These are phyloP conservation scores for Marronus borbonicus DNA, from an alignment of 2,888 invertebrate genomes.

Conservation along the genomic window DNA sequence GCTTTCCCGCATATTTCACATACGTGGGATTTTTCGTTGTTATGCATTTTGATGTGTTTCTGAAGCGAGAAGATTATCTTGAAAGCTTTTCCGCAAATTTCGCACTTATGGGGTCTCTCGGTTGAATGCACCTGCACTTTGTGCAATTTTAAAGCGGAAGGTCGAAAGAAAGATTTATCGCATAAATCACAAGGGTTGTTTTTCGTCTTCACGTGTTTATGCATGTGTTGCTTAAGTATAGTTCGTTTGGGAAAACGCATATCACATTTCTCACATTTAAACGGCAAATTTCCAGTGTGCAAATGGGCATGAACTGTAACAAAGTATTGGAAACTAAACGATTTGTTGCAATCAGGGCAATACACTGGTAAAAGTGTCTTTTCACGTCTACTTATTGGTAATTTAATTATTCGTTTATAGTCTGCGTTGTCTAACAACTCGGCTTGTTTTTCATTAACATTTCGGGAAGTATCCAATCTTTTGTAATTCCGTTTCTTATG, in stretches of 20 bases:
- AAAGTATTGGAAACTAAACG: conserved; percentile 14
- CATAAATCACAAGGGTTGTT: conserved; percentile 24
- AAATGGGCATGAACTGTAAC: conserved; percentile 3
- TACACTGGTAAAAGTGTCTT: conserved; percentile 10
- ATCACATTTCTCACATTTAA: conserved; percentile 35
- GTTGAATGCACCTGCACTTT: conserved; percentile 2
- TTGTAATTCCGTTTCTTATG: not conserved
- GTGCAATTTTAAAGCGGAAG: not conserved
- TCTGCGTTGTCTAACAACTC: conserved; percentile 32
- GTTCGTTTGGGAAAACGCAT: conserved; percentile 11
- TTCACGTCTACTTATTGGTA: not conserved
- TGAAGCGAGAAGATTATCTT: not conserved
- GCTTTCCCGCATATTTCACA: conserved; percentile 15
- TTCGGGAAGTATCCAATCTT: not conserved
- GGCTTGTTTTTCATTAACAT: not conserved
- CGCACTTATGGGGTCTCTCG: conserved; percentile 15
- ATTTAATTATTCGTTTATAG: conserved; percentile 16
- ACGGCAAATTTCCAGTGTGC: conserved; percentile 17
- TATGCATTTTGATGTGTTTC: not conserved
- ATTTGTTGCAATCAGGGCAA: conserved; percentile 31
- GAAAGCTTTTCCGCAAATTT: conserved; percentile 8
- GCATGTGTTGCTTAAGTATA: conserved; percentile 17
- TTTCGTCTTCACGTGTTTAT: conserved; percentile 7
- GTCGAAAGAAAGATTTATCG: conserved; percentile 10
- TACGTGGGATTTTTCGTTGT: not conserved